Base-by-base conservation (phyloP, 1,140 invertebrate species). In the Drosophila rhopaloa region DNA sequence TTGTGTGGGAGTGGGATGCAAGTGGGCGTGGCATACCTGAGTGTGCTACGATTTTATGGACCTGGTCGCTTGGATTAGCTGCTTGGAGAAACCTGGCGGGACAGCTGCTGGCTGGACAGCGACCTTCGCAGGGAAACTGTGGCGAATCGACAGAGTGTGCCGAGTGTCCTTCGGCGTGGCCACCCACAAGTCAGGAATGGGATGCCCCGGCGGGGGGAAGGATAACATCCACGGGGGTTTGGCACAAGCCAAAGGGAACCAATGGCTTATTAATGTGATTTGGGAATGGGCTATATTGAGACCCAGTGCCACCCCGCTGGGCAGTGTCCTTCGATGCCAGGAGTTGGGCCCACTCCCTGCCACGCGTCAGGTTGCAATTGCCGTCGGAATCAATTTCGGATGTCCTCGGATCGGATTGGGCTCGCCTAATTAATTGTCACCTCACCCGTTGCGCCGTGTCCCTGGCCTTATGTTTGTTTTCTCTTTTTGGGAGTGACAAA, bases 391-490 rank as follows among this genome's bases (percentile, higher is more conserved):
- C 53, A 63, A 50, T 66, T 48, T 8, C 37, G 24, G 41, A 24
- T 60, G 75, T 57, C 74, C 59, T 44, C 54, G 59, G 4, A 35
- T 37, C 13, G 32, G 46, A 53, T 76, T 76, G 72, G 55, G 43
- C 54, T 77, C 51, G 60, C 67, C 84, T 80, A 88, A 89, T 88
- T 88, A 88, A 88, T 88, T 89, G 83, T 79, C 62, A 65, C 70
- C 62, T 70, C 57, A 38, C 54, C 37, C 51, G 73, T 76, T 27
- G 56, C 5, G 57, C 27, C 14, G 11, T 27, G 40, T 9, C 46
- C 27, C 37, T 41, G 68, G 58, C 44, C 78, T 62, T 73, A 46
- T 84, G 62, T 71, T 75, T 79, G 72, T 61, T 77, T 68, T 72
- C 51, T 63, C 32, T 13, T 8, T 11, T 8, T 11, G 27, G 54